Base-by-base conservation (phyloP, 2,797 vertebrate species). In the Muraenolepis orangiensis region DNA sequence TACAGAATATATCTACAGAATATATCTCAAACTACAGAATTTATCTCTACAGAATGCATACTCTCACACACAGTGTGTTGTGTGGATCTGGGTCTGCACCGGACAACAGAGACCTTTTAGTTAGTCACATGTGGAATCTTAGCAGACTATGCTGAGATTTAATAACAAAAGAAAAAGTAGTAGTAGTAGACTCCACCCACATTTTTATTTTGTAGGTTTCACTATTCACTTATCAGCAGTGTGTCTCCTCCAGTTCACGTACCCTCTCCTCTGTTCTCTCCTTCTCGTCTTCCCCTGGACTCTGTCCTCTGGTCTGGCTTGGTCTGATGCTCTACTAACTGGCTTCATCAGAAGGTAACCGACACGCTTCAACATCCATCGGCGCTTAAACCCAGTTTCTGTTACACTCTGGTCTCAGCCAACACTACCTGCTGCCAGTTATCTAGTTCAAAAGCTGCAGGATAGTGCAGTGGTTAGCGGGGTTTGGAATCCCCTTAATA, bases 301-400 rank as follows among this genome's bases (percentile, higher is more conserved):
- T 91, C 75, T 94, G 91, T 94, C 87, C 88, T 91, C 87, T 91
- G 88, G 76, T 88, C 87, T 95, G 93, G 81, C 90, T 90, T 88
- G 87, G 88, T 91, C 88, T 87, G 78, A 87, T 91, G 86, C 90
- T 90, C 91, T 92, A 94, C 87, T 88, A 81, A 92, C 90, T 89
- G 82, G 3, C 90, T 89, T 92, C 91, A 93, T 90, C 91, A 99
- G 98, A 99, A 99, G 97, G 98, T 99, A 98, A 98, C 91, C 51
- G 7, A 23, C 86, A 85, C 85, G 85, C 85, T 83, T 89, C 87
- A 86, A 1, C 69, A 18, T 70, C 70, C 26, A 40, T 69, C 72
- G 18, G 84, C 71, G 46, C 46, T n/a, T n/a, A n/a, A 51, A 12
- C 76, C 85, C 86, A 86, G 85, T 77, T 69, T 76, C 80, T 82